Conservation (phyloP, 2,113 vertebrate genomes). For the Peromyscus maniculatus region DNA sequence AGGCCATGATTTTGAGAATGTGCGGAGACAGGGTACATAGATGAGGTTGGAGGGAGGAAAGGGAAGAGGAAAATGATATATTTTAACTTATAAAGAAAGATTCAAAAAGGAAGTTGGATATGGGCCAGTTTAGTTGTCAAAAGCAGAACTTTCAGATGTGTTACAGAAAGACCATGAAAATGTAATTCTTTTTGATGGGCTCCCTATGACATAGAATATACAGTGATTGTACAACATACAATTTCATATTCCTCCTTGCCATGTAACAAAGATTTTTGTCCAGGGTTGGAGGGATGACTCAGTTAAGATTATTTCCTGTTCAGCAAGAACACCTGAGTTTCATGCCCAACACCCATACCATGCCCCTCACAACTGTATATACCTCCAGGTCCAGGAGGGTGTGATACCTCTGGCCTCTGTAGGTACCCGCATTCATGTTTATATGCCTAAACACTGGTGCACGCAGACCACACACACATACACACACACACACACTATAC, state of each 20-base stretch:
- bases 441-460: not conserved
- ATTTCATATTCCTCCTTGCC: not conserved
- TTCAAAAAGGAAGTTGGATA: not conserved
- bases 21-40: not conserved
- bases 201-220: not conserved
- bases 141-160: not conserved
- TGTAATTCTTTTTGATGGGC: not conserved
- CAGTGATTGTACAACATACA: not conserved
- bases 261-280: not conserved
- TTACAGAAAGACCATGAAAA: slow-evolving; percentile 2
- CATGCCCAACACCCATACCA: not conserved
- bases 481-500: not conserved
- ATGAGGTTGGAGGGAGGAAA: not conserved
- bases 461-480: not conserved
- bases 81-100: not conserved
- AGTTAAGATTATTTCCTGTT: not conserved
- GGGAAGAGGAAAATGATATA: not conserved
- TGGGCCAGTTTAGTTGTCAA: not conserved
- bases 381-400: not conserved
- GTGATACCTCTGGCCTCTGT: not conserved
- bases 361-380: not conserved
- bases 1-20: not conserved
- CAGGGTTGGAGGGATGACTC: not conserved
- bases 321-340: not conserved
- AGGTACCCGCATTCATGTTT: no score